Conservation (phyloP, 2,113 vertebrate genomes). For the Thamnaconus septentrionalis region DNA sequence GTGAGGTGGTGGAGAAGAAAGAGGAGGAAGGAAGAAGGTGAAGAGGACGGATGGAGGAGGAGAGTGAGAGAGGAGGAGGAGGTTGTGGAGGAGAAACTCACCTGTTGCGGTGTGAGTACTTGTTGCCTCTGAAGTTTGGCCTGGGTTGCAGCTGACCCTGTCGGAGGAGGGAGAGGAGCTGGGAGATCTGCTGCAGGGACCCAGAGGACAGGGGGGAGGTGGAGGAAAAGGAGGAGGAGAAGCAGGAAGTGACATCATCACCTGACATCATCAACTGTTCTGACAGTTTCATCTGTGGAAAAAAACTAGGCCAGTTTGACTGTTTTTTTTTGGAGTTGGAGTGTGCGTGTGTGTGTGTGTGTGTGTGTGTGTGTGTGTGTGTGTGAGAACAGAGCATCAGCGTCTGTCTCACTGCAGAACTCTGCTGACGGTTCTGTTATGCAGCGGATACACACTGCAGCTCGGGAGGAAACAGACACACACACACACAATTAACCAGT, state of each 20-base stretch:
- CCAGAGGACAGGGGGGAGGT: slow-evolving; percentile 75
- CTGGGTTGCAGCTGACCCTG: slow-evolving; percentile 68
- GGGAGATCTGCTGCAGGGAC: slow-evolving; percentile 91
- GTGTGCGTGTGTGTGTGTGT: no score
- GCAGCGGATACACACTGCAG: slow-evolving; percentile 53
- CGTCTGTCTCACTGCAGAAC: not conserved
- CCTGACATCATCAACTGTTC: not conserved
- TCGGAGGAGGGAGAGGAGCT: slow-evolving; percentile 92
- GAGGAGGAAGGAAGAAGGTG: slow-evolving; percentile 1
- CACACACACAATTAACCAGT: slow-evolving; percentile 5
- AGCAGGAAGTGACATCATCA: not conserved
- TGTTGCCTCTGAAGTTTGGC: slow-evolving; percentile 69
- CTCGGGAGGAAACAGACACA: slow-evolving; percentile 46
- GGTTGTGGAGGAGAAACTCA: slow-evolving; percentile 22
- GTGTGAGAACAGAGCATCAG: no score
- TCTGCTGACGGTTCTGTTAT: slow-evolving; percentile 59
- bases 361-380: no score
- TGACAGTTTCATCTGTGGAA: no score
- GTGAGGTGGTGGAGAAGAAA: no score
- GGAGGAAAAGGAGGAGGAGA: slow-evolving; percentile 36
- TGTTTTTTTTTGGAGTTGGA: no score
- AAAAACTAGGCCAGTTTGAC: no score
- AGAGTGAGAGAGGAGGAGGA: not conserved
- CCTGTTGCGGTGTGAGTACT: slow-evolving; percentile 63
- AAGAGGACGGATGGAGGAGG: not conserved